phyloP scores from a whole-genome alignment of 2,888 invertebrate genomes.

The Colostygia pectinataria region DNA sequence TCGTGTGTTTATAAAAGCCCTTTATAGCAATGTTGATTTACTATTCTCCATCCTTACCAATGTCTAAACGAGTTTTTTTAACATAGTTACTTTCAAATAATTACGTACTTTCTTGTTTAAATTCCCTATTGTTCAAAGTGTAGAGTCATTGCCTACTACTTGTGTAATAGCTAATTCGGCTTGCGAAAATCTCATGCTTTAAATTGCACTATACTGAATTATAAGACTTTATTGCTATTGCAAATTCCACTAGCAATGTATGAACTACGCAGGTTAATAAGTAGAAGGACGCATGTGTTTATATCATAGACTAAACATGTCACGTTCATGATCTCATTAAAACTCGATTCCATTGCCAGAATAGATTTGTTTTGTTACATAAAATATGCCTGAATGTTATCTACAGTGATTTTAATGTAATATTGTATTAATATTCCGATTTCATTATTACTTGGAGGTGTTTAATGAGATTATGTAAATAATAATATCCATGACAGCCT shows the following conservation, averaged over 20 bases:
- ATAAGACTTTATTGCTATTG: slow-evolving; percentile 26
- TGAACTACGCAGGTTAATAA: slow-evolving; percentile 43
- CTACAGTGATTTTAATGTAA: not conserved
- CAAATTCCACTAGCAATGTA: slow-evolving; percentile 25
- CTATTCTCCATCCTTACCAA: slow-evolving; percentile 12
- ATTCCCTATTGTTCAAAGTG: no score
- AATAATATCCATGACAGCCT: no score
- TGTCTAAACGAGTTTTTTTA: not conserved
- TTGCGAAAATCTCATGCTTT: slow-evolving; percentile 30
- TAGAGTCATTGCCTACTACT: not conserved
- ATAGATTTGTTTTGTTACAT: slow-evolving; percentile 2
- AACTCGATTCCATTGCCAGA: slow-evolving; percentile 6
- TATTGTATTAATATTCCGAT: not conserved
- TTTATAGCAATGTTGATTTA: slow-evolving; percentile 35
- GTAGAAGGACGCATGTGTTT: slow-evolving; percentile 37
- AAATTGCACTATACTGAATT: slow-evolving; percentile 15
- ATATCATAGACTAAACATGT: slow-evolving; percentile 4
- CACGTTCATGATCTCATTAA: slow-evolving; percentile 5
- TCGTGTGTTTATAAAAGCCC: slow-evolving; percentile 18
- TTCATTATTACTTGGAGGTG: no score
- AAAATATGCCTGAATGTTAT: not conserved
- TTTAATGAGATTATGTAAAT: no score
- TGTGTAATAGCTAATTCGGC: slow-evolving; percentile 7
- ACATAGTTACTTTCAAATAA: not conserved
- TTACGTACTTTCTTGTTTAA: not conserved